Base-by-base conservation (phyloP, 2,888 invertebrate species). In the Diarsia brunnea region DNA sequence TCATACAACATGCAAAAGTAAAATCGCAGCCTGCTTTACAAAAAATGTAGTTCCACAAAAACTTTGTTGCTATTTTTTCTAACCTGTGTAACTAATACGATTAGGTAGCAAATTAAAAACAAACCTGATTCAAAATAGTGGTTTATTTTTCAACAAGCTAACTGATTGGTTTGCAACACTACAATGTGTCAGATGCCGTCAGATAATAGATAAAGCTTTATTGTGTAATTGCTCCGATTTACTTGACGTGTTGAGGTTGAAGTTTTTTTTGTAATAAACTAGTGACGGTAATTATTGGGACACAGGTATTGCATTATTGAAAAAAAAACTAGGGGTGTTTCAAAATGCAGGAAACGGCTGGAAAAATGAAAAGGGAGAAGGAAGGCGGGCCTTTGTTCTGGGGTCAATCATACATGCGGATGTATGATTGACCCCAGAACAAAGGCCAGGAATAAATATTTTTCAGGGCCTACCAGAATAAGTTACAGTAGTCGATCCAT, bases 191-290 rank as follows among this genome's bases (percentile, higher is more conserved):
- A 61, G 58, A 53, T 49, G 51, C 64, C 1, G 60, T 55, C 31
- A 68, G 51, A 16, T 21, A 51, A 68, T 64, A 81, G 76, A 70
- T 58, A 76, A 45, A 12, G 67, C 43, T 60, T 2, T 45, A 11
- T 74, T 68, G 24, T 71, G 64, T 80, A 61, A 81, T 69, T 81
- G 75, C 45, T 80, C 79, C 63, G n/a, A 70, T 80, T 75, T 27
- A 45, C 61, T 68, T 68, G 38, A 65, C 47, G 19, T 43, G 58
- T 74, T 47, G 47, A 53, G 21, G 19, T 45, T 45, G 27, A 49
- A 31, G 4, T 7, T 19, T 19, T 31, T 74, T 4, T 51, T 63
- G 19, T 31, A 24, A 73, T 63, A 16, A 43, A 51, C 43, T 27
- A 27, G 7, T n/a, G 19, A 10, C n/a, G 12, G 27, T 10, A 43